Conservation (phyloP, 2,113 vertebrate genomes). For the Turnix velox region DNA sequence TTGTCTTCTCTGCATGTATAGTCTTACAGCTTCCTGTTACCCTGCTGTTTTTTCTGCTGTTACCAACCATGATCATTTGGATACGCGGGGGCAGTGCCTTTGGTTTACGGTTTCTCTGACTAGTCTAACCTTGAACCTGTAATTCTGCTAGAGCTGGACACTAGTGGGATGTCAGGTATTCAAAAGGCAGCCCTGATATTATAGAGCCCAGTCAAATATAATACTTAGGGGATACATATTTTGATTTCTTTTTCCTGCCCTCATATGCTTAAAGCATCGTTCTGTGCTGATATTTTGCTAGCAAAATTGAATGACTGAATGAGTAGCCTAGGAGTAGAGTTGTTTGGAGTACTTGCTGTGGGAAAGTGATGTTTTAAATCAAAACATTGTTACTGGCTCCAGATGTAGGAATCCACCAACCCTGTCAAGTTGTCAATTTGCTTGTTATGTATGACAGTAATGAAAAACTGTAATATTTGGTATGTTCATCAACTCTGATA, state of each 20-base stretch:
- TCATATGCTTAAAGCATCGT: background rate
- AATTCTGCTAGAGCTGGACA: background rate
- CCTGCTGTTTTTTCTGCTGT: background rate
- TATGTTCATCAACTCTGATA: background rate
- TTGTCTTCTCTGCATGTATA: background rate
- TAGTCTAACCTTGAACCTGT: background rate
- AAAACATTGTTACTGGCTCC: slow-evolving; percentile 10
- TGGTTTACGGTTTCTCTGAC: background rate
- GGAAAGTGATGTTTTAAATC: slow-evolving; percentile 24
- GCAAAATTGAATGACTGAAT: background rate
- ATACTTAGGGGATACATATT: background rate
- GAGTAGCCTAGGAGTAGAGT: background rate
- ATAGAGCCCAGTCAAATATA: background rate
- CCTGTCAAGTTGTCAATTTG: background rate
- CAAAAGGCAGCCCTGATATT: background rate
- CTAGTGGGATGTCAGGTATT: background rate
- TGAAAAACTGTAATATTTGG: background rate
- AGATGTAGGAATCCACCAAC: background rate
- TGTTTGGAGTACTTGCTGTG: background rate
- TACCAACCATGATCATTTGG: background rate
- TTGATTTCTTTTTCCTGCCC: background rate
- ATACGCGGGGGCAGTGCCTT: background rate
- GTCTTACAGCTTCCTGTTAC: background rate
- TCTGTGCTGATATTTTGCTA: background rate
- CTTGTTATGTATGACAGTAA: background rate